Evolutionary conservation across 2,113 vertebrate genomes (phyloP).

Genomic region (Salvelinus alpinus): DNA sequence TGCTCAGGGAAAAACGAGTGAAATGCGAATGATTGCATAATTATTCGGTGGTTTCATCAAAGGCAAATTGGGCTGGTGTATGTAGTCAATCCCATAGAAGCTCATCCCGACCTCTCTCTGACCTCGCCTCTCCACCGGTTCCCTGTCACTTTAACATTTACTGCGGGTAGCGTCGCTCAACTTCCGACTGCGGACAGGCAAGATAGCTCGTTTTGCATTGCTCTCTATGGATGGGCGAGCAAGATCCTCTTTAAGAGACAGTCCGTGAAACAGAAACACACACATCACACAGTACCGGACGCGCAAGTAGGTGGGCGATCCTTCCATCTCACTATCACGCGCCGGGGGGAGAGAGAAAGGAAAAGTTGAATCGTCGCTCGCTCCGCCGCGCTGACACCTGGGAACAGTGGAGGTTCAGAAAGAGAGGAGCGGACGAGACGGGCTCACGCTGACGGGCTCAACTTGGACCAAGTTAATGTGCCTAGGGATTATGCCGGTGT

Average conservation of each 20-base stretch:
- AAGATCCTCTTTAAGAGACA: slow-evolving; percentile 76
- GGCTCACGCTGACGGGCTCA: slow-evolving; percentile 35
- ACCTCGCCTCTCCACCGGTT: slow-evolving; percentile 83
- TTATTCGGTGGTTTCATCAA: slow-evolving; percentile 55
- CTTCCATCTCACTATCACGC: slow-evolving; percentile 51
- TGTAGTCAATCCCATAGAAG: slow-evolving; percentile 72
- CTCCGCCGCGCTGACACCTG: slow-evolving; percentile 62
- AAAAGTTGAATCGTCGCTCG: slow-evolving; percentile 62
- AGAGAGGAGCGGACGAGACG: slow-evolving; percentile 56
- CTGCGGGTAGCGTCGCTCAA: slow-evolving; percentile 72
- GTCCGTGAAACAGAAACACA: slow-evolving; percentile 64
- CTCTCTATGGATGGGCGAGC: slow-evolving; percentile 70
- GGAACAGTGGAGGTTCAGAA: slow-evolving; percentile 60
- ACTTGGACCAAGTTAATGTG: slow-evolving; percentile 66
- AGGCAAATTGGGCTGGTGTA: slow-evolving; percentile 62
- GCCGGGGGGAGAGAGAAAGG: slow-evolving; percentile 37
- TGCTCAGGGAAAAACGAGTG: not conserved
- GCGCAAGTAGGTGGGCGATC: slow-evolving; percentile 55
- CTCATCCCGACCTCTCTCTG: slow-evolving; percentile 85
- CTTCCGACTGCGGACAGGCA: slow-evolving; percentile 74
- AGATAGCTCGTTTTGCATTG: slow-evolving; percentile 56
- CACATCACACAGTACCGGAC: slow-evolving; percentile 49
- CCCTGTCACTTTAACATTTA: slow-evolving; percentile 89
- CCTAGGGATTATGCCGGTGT: slow-evolving; percentile 54
- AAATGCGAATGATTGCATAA: slow-evolving; percentile 19